Evolutionary conservation across 2,888 invertebrate species (phyloP), one percentile per base, ranked within the genome.

Genomic region (Pyrochroa serraticornis): DNA sequence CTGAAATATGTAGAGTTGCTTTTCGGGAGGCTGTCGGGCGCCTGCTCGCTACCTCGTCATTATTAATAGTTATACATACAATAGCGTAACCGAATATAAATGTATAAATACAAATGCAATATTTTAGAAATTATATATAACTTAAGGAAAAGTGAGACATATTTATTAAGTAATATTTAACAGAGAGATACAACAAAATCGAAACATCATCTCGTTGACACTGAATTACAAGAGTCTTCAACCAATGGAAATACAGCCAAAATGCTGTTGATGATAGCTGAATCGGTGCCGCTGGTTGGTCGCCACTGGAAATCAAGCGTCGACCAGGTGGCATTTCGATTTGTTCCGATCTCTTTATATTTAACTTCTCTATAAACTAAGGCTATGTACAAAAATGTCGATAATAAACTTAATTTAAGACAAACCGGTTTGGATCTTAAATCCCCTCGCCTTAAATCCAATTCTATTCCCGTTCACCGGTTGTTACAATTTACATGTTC

Each of bases 301-400:
- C 22, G 22, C 22, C n/a, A n/a, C n/a, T n/a, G n/a, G n/a, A n/a
- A n/a, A n/a, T n/a, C n/a, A n/a, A n/a, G 22, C 22, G 2, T 22
- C 22, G 22, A 22, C 22, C 3, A 22, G 22, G 22, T 22, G 22
- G 22, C 22, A 22, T 22, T 22, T 22, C 22, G 22, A 22, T 22
- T 22, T 22, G 2, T 22, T 22, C 22, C 22, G 22, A 5, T 22
- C 63, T 38, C 47, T 58, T 56, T 46, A 22, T 22, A 22, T 22
- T 22, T 22, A 22, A 22, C 22, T 22, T 22, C 22, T 22, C 62
- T 61, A 61, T 62, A 62, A 58, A 61, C 54, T 69, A 71, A 71
- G 70, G 67, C 67, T 71, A 71, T 75, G 74, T 75, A 72, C 73
- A 74, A 74, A 72, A 58, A 73, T 73, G 71, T 72, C 70, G 66